Percentiles rank a stretch among this genome's conserved stretches.
These are phyloP conservation scores for Drosophila affinis DNA, from an alignment of 2,888 invertebrate genomes.

Conservation along the genomic window DNA sequence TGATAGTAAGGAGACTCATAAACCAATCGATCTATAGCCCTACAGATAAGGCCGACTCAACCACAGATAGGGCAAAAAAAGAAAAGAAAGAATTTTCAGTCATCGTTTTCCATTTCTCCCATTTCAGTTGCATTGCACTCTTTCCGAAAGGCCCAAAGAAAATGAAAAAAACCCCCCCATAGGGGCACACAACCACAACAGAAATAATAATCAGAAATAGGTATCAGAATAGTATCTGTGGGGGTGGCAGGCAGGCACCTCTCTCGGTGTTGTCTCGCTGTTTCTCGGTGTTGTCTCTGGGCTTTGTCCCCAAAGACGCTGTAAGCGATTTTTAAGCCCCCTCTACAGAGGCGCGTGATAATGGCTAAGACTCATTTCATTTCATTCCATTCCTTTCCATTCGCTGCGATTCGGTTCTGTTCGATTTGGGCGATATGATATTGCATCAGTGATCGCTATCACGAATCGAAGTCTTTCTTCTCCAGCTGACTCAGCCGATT, in stretches of 20 bases:
- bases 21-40: slow-evolving; percentile 51
- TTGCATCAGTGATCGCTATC: slow-evolving; percentile 44
- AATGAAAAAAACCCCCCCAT: neutral
- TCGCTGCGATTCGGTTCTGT: slow-evolving; percentile 4
- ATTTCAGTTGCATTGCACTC: neutral
- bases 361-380: slow-evolving; percentile 4
- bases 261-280: neutral
- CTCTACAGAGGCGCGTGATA: slow-evolving; percentile 62
- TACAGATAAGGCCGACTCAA: slow-evolving; percentile 37
- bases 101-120: neutral
- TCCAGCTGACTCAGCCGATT: slow-evolving; percentile 31
- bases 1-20: slow-evolving; percentile 44
- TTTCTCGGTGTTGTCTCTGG: slow-evolving; percentile 44
- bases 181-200: neutral
- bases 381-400: neutral
- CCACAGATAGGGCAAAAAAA: slow-evolving; percentile 21
- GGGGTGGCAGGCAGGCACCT: neutral
- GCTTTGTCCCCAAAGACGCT: slow-evolving; percentile 69
- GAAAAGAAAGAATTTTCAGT: neutral
- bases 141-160: slow-evolving; percentile 1
- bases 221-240: slow-evolving; percentile 1
- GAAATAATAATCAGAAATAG: slow-evolving; percentile 1
- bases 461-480: slow-evolving; percentile 9
- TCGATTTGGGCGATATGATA: slow-evolving; percentile 22
- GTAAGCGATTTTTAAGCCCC: slow-evolving; percentile 77